Evolutionary conservation across 2,797 vertebrate species (phyloP), one percentile per base, ranked within the genome.

Genomic region (Leucoraja ocellata): DNA sequence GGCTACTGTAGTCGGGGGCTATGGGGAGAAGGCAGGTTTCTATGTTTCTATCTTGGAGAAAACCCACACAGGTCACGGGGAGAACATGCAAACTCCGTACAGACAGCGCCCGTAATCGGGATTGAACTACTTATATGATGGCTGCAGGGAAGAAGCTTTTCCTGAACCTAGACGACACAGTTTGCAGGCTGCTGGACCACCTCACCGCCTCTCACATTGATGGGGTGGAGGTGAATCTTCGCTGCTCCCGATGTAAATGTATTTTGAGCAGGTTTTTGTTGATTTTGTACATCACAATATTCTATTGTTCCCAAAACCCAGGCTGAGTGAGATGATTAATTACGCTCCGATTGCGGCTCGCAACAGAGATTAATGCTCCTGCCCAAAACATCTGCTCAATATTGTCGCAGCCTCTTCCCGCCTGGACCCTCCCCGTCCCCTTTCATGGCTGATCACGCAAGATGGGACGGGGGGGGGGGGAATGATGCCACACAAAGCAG

Each of bases 311-410:
- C 36, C 71, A 74, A 46, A 46, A n/a, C 39, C 21, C 5, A 28
- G 90, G 90, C n/a, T 76, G 90, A 76, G 90, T 54, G 7, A 92
- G 54, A 21, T 92, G 90, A 92, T 92, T 92, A 92, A 92, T 92
- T 74, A 13, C 90, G 14, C 90, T 74, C 68, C 90, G 54, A 88
- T n/a, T 74, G 68, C 76, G 28, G 13, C 90, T n/a, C 5, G 23
- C 71, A 92, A 92, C 90, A 76, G 39, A 92, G 90, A 92, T 92
- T 74, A 92, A 92, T 92, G 71, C 54, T 92, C 32, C 58, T 92
- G 90, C 76, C 71, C 28, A 21, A 10, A 92, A 54, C 90, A 92
- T 92, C 90, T 92, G 90, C 71, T 92, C 90, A 92, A 28, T 25
- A 76, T 76, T 46, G 46, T 76, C 36, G 76, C 73, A 74, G 68